Evolutionary conservation across 2,797 vertebrate species (phyloP), one percentile per base, ranked within the genome.

Genomic region (Cheracebus regulus): DNA sequence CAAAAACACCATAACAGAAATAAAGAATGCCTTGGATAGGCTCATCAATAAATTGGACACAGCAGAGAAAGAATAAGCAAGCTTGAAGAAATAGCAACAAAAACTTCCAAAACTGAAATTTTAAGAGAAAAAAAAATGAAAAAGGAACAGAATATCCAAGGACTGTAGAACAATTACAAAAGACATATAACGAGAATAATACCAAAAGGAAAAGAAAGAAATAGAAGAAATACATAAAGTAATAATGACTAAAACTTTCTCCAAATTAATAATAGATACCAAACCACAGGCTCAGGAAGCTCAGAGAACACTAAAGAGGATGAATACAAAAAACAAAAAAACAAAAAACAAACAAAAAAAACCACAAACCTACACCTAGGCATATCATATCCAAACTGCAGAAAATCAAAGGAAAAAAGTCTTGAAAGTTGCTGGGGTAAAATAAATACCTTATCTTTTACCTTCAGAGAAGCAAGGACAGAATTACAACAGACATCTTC

Each of bases 41-140:
- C 20, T 87, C 76, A 67, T 93, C 58, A 88, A 78, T 1, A 82
- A 46, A 84, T 1, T 93, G 26, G 55, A 91, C 28, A 61, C 1
- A 52, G 48, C 36, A 70, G 24, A 96, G 61, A 33, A 67, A 94
- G 26, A 75, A 84, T 76, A 26, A 58, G 52, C 39, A 73, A 80
- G 13, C 41, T 15, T 73, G 24, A 93, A 90, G 48, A 90, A 93
- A 76, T 84, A 30, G 67, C 57, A 95, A 17, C 33, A 88, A 33
- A 93, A 85, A 93, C 36, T 78, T 92, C 57, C 14, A 75, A 86
- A 96, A 95, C 90, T 87, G 50, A 96, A 92, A 85, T 75, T 17
- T 83, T 91, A 95, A 82, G 46, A 83, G 36, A 64, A 92, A 93
- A 92, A 93, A 90, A 44, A 87, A 83, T 14, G 5, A 33, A 26